These are phyloP conservation scores for Phyllostomus hastatus DNA, from an alignment of 2,113 vertebrate species.

Conservation along the genomic window DNA sequence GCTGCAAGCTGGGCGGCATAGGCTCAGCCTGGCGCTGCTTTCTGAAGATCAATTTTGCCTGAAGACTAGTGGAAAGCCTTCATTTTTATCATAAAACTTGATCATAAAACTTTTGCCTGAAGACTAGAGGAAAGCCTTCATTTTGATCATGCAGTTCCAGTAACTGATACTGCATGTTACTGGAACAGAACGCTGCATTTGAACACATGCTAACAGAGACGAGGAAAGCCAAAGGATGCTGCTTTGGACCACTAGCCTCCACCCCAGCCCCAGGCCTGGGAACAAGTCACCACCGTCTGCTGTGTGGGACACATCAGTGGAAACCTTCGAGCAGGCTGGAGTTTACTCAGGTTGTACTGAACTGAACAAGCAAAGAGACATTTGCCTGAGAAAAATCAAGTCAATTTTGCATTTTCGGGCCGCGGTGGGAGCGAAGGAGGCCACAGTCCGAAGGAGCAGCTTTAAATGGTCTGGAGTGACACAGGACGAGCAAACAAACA, in stretches of 20 bases:
- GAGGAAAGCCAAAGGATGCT: background rate
- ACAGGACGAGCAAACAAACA: background rate
- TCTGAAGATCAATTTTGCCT: background rate
- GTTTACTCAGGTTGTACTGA: background rate
- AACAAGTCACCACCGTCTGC: background rate
- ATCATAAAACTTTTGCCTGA: background rate
- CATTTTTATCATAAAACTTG: background rate
- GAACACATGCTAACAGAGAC: background rate
- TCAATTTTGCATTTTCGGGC: background rate
- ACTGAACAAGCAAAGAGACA: background rate
- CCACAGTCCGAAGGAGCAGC: background rate
- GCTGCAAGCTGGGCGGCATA: rapidly evolving
- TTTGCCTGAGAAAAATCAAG: background rate
- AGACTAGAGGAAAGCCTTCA: background rate
- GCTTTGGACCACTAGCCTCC: background rate
- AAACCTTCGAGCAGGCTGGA: background rate
- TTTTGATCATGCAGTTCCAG: background rate
- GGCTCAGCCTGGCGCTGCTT: background rate
- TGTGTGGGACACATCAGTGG: background rate
- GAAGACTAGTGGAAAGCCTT: background rate
- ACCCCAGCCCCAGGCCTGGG: background rate
- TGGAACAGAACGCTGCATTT: background rate
- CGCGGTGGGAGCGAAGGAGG: background rate
- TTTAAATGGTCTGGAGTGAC: background rate
- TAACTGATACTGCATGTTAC: background rate